Conservation (phyloP, 2,797 vertebrate species). For the Chaetophractus vellerosus region DNA sequence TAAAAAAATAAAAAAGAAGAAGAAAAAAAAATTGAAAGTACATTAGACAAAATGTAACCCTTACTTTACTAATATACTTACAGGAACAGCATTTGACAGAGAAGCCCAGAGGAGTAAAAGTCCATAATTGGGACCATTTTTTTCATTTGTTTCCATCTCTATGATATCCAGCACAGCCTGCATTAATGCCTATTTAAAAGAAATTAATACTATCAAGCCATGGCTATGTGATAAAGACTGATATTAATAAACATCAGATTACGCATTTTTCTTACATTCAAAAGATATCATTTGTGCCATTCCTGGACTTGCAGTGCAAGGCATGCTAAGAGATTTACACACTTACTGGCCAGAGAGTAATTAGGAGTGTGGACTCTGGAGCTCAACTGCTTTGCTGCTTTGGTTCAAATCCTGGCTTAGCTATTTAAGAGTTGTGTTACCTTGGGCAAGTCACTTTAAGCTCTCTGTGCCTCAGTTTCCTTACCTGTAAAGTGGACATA, state of each 20-base stretch:
- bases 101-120: constrained; percentile 93
- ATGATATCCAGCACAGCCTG: constrained; percentile 89
- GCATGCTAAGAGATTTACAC: background rate
- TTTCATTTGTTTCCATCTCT: constrained; percentile 79
- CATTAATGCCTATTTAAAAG: constrained; percentile 90
- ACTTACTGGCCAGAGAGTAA: background rate
- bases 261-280: background rate
- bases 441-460: background rate
- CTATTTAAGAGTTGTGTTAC: background rate
- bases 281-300: background rate
- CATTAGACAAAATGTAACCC: background rate
- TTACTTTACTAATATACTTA: constrained; percentile 78
- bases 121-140: constrained; percentile 87
- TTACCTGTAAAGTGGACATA: background rate
- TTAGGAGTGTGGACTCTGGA: background rate
- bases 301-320: background rate
- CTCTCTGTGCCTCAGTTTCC: background rate
- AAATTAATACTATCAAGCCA: constrained; percentile 69
- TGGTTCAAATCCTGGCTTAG: constrained; percentile 3
- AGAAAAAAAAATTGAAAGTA: background rate
- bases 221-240: background rate
- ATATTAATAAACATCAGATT: background rate
- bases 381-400: background rate
- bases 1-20: background rate
- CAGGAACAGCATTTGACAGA: constrained; percentile 92